Evolutionary conservation across 1,140 invertebrate species (phyloP), one percentile per base, ranked within the genome.

Genomic region (Hermatobates lingyangjiaoensis): DNA sequence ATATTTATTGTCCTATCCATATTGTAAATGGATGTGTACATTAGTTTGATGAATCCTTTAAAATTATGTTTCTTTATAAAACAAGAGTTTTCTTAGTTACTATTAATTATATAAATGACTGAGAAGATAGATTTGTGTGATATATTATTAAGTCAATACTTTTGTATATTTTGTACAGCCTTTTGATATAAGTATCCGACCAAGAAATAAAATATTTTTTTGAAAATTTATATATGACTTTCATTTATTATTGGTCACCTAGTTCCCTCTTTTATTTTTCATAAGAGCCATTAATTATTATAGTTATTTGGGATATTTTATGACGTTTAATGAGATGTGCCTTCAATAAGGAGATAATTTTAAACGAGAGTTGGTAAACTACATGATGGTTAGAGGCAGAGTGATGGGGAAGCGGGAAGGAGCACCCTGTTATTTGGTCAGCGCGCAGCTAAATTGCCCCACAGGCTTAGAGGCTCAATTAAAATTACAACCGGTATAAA

Each of bases 401-500:
- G n/a, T 24, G 44, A 24, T 23, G 24, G 27, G n/a, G n/a, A 48
- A 48, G 46, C n/a, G 26, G 23, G 26, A 34, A 27, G 26, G 18
- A 21, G 28, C 49, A 50, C 40, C 48, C 48, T 52, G 30, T 52
- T 52, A 52, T 52, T 52, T 52, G 21, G 51, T n/a, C n/a, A n/a
- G n/a, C n/a, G 26, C 45, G 28, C 44, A 52, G 42, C 42, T 52
- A 42, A 42, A 42, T 42, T 42, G 39, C 7, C 51, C 51, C 27
- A 20, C 45, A 28, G 23, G 25, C 26, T 38, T 46, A 27, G 21
- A 26, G 25, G 24, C 28, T 52, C 51, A 52, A 52, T 52, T 52
- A 52, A 52, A 52, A 52, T 40, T 52, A 45, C 51, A 52, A 52
- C 51, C 42, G 51, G 51, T 52, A 40, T 52, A 52, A 52, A 52